Evolutionary conservation across 2,113 vertebrate species (phyloP).

Genomic region (Nipponia nippon): DNA sequence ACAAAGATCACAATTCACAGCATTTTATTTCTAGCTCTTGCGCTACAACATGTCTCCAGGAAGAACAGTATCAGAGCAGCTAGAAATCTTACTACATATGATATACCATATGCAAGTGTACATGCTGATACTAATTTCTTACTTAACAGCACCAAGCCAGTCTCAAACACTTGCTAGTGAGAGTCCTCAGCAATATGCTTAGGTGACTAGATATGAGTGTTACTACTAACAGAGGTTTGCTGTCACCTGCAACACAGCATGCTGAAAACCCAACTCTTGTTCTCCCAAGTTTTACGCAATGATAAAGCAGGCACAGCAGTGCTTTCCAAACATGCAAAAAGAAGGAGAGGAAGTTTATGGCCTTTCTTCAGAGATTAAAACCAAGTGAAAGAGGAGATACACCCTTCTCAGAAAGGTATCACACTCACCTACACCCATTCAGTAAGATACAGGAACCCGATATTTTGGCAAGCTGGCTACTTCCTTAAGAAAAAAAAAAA

Average conservation of each 20-base stretch:
- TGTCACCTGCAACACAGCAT: not conserved
- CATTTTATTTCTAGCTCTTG: not conserved
- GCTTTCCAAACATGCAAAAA: not conserved
- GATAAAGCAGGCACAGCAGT: not conserved
- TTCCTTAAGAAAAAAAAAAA: not conserved
- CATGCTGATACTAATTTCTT: not conserved
- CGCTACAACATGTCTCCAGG: fast-evolving
- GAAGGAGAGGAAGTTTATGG: not conserved
- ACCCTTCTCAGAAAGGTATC: not conserved
- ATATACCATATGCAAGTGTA: not conserved
- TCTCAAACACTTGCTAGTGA: not conserved
- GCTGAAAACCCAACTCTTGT: not conserved
- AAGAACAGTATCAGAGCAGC: not conserved
- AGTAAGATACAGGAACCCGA: not conserved
- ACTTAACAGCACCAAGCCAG: not conserved
- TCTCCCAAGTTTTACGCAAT: not conserved
- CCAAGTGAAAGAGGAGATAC: not conserved
- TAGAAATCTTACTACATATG: not conserved
- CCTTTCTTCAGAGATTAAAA: not conserved
- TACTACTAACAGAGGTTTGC: not conserved
- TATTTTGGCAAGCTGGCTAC: not conserved
- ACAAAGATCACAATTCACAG: not conserved
- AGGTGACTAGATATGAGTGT: not conserved
- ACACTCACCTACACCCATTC: not conserved
- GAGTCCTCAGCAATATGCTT: not conserved